These are phyloP conservation scores for Chaetodon trifasciatus DNA, from an alignment of 2,797 vertebrate genomes.

Conservation along the genomic window DNA sequence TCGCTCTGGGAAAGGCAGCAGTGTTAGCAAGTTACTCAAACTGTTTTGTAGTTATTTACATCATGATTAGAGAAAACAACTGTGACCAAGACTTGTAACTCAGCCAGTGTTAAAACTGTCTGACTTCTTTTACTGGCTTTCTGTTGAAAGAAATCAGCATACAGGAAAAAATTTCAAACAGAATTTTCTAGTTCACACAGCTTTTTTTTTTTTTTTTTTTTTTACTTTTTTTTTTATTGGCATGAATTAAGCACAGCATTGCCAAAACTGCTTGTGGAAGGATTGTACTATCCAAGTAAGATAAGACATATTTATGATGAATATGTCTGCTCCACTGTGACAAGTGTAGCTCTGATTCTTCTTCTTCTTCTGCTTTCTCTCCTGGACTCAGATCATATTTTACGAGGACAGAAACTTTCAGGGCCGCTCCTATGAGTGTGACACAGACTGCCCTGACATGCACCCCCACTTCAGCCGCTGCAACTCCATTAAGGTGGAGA, in stretches of 20 bases:
- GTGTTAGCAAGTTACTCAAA: not conserved
- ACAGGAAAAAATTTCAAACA: not conserved
- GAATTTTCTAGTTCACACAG: not conserved
- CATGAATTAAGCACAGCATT: not conserved
- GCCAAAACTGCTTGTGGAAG: not conserved
- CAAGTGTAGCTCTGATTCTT: not conserved
- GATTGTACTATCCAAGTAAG: not conserved
- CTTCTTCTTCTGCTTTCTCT: not conserved
- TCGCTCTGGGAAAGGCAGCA: not conserved
- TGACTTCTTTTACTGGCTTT: not conserved
- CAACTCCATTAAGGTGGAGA: conserved; percentile 82
- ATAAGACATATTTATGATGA: not conserved
- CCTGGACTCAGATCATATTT: conserved; percentile 75
- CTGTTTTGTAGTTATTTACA: not conserved
- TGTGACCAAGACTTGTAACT: not conserved
- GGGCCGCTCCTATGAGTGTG: conserved; percentile 81
- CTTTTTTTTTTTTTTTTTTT: no score
- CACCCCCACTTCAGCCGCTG: conserved; percentile 82
- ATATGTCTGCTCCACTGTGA: not conserved
- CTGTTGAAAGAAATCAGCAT: not conserved
- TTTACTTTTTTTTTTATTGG: no score
- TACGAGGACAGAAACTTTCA: conserved; percentile 82
- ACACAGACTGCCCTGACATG: conserved; percentile 81
- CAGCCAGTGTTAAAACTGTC: not conserved
- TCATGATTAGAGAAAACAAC: not conserved